Evolutionary conservation across 2,113 vertebrate species (phyloP), one percentile per base, ranked within the genome.

Genomic region (Ptilorrhoa leucosticta): DNA sequence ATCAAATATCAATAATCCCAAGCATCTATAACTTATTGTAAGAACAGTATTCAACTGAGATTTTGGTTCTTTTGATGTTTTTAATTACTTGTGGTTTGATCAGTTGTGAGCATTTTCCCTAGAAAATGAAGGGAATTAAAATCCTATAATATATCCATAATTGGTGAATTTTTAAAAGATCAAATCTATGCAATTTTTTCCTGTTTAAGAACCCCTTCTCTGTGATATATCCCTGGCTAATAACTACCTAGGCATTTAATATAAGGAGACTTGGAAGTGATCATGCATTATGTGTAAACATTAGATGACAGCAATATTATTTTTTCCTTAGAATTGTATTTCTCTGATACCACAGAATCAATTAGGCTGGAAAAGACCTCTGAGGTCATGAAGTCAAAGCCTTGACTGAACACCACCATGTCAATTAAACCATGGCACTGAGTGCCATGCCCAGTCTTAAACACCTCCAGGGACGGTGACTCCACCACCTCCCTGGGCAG

Each of bases 251-350:
- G 23, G 18, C 15, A 28, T 28, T 4, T 20, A 18, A 22, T 2
- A n/a, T 31, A 37, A 69, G 26, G 13, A 48, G 35, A 5, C n/a
- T 15, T 9, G 37, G 17, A 40, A 31, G 42, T 1, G 0, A 12
- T 6, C 9, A 3, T 24, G 7, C 27, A 10, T 13, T 14, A 15
- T 21, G 24, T 0, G 7, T 0, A 3, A 27, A 33, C 30, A 5
- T 19, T 6, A 26, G 57, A 14, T 5, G 24, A 35, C 8, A 24
- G 69, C 42, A 24, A 1, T 10, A 6, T 4, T 12, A 58, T 10
- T 48, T 44, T 37, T 51, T 14, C 27, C 37, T 58, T 35, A n/a
- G 20, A 47, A 12, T 10, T 24, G 26, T 8, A 3, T 31, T 30
- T 56, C 45, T 28, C 27, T 19, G 31, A 23, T 72, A 57, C 37